phyloP scores from a whole-genome alignment of 2,797 vertebrate species.

The Graptemys geographica region DNA sequence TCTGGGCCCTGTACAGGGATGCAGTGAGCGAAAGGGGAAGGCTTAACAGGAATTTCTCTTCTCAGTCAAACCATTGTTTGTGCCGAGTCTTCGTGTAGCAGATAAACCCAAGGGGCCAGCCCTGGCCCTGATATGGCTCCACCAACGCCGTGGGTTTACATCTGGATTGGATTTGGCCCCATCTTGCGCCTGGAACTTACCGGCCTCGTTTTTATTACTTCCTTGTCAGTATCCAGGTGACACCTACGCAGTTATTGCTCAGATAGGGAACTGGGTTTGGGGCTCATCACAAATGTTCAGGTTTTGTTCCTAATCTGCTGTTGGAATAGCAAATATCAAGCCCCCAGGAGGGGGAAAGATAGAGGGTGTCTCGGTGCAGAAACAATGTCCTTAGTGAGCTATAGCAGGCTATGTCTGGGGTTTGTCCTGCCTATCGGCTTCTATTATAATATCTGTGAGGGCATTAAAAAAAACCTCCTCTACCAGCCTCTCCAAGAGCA shows the following conservation, averaged over 20 bases:
- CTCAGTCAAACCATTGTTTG: neutral
- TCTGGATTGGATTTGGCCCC: neutral
- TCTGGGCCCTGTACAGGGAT: neutral
- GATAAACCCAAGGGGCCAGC: neutral
- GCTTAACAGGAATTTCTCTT: neutral
- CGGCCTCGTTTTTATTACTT: neutral
- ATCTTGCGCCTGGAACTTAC: neutral
- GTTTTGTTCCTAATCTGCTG: neutral
- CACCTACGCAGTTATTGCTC: neutral
- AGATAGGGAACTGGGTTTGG: neutral
- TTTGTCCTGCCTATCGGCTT: neutral
- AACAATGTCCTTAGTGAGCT: neutral
- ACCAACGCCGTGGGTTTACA: neutral
- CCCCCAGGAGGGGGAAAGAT: neutral
- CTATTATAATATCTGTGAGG: neutral
- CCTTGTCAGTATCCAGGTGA: neutral
- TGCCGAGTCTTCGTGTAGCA: neutral
- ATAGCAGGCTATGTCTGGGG: neutral
- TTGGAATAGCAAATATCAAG: neutral
- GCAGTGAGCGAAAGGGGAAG: neutral
- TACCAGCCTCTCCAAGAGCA: neutral
- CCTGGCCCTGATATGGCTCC: neutral
- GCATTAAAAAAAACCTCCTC: neutral
- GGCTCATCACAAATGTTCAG: no score
- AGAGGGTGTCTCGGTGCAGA: neutral